Evolutionary conservation across 2,113 vertebrate genomes (phyloP).

Genomic region (Solea senegalensis): DNA sequence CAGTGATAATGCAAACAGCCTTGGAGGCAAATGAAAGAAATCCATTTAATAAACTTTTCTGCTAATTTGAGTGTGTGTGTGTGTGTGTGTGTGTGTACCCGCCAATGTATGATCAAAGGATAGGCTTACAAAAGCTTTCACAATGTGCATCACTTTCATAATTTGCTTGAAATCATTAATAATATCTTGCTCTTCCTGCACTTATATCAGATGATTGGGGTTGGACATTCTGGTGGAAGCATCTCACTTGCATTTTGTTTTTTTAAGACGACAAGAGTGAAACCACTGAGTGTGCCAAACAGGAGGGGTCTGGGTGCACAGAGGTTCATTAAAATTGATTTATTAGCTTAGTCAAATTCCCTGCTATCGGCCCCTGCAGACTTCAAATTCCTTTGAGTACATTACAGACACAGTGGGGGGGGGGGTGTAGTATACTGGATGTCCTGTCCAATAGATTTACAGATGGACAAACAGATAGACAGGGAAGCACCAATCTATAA

Average conservation of each 20-base stretch:
- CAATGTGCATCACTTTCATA: conserved; percentile 6
- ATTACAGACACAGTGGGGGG: conserved; percentile 31
- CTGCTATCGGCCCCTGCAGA: conserved; percentile 49
- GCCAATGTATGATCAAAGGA: conserved; percentile 29
- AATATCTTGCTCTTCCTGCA: conserved; percentile 25
- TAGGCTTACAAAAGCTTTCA: conserved; percentile 23
- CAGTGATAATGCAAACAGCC: conserved; percentile 38
- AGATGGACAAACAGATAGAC: conserved; percentile 46
- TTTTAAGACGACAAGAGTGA: background rate
- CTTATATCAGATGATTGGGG: conserved; percentile 5
- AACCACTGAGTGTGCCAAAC: conserved; percentile 3
- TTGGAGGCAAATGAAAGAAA: conserved; percentile 45
- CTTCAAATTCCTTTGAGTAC: conserved; percentile 28
- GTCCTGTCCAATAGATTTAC: conserved; percentile 27
- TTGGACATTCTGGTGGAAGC: conserved; percentile 7
- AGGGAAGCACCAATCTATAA: conserved; percentile 33
- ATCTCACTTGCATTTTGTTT: conserved; percentile 19
- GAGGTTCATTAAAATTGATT: conserved; percentile 74
- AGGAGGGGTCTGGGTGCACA: conserved; percentile 7
- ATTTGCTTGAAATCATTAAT: conserved; percentile 33
- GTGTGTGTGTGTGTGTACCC: background rate
- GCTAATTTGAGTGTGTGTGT: conserved; percentile 7
- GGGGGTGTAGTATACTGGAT: conserved; percentile 44
- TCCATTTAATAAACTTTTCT: conserved; percentile 46
- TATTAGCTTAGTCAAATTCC: conserved; percentile 53